Base-by-base conservation (phyloP, 2,888 invertebrate genomes). In the Drosophila silvestris region DNA sequence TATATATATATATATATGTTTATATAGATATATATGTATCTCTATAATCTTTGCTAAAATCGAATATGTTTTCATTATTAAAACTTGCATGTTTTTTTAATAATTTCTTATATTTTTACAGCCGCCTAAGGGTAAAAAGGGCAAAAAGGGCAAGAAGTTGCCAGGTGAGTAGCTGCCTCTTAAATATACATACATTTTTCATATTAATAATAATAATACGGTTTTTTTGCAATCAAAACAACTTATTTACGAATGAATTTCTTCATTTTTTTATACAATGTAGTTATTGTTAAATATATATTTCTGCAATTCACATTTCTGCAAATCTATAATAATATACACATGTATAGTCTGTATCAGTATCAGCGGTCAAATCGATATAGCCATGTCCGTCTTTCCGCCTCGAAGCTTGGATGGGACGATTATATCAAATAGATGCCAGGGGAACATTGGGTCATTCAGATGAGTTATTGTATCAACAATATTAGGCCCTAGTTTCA, bases 111-210 rank as follows among this genome's bases (percentile, higher is more conserved):
- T 70, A 9, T 47, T 51, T 59, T 88, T 87, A 26, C 85, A 93
- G 93, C 93, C 93, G 61, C 93, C 93, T 33, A 93, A 93, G 84
- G 86, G 84, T 14, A 93, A 92, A 78, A 93, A 93, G 76, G 92
- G 91, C 61, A 92, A 92, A 65, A 93, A 93, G 74, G 93, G 92
- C 77, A 93, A 93, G 64, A 91, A 93, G 70, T 69, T 90, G 74
- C 92, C 93, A 86, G 89, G 93, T 93, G 84, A 93, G 91, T 91
- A 22, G 5, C 7, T 32, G 10, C 14, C 22, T 5, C 22, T 47
- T 26, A 26, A 26, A 16, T 16, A 47, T 3, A 22, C n/a, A 10
- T 44, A 41, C 41, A 41, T 41, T 19, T 19, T 9, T 39, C 4
- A 19, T 9, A 19, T 19, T 39, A 44, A 22, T 22, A 44, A 22